Evolutionary conservation across 2,113 vertebrate genomes (phyloP).

Genomic region (Pampusana beccarii): DNA sequence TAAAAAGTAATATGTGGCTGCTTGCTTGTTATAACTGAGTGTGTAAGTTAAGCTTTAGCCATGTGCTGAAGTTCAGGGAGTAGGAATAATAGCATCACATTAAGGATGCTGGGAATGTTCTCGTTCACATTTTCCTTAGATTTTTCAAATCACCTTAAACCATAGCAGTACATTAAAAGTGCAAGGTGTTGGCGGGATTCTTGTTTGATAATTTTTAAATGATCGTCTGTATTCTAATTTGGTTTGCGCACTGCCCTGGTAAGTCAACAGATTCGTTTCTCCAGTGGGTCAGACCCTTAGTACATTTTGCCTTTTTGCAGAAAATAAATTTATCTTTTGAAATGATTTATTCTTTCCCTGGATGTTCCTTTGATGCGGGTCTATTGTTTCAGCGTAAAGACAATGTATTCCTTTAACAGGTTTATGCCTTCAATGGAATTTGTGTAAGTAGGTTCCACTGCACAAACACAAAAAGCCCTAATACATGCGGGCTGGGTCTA

Average conservation of each 20-base stretch:
- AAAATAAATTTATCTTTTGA: slow-evolving; percentile 56
- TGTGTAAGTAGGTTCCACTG: slow-evolving; percentile 76
- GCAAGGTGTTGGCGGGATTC: neutral
- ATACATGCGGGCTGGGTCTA: slow-evolving; percentile 78
- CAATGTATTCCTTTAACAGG: slow-evolving; percentile 77
- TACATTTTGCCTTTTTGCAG: slow-evolving; percentile 9
- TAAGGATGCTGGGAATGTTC: neutral
- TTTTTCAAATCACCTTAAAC: slow-evolving; percentile 12
- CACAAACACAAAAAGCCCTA: slow-evolving; percentile 81
- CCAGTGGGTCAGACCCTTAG: neutral
- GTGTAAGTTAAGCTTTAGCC: neutral
- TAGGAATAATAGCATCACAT: neutral
- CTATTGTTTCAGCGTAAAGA: slow-evolving; percentile 76
- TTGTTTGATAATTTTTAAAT: neutral
- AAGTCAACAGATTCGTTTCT: slow-evolving; percentile 31
- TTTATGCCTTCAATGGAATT: slow-evolving; percentile 77
- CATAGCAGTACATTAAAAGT: neutral
- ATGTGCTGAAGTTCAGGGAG: fast-evolving
- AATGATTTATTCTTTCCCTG: slow-evolving; percentile 65
- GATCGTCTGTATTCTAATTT: neutral
- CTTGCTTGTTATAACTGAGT: neutral
- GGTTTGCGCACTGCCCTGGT: neutral
- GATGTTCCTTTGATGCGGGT: slow-evolving; percentile 64
- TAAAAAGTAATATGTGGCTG: neutral
- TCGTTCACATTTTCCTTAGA: neutral